Percentiles rank a stretch among this genome's conserved stretches.
Conservation (phyloP, 1,140 invertebrate species). For the Euura lappo region DNA sequence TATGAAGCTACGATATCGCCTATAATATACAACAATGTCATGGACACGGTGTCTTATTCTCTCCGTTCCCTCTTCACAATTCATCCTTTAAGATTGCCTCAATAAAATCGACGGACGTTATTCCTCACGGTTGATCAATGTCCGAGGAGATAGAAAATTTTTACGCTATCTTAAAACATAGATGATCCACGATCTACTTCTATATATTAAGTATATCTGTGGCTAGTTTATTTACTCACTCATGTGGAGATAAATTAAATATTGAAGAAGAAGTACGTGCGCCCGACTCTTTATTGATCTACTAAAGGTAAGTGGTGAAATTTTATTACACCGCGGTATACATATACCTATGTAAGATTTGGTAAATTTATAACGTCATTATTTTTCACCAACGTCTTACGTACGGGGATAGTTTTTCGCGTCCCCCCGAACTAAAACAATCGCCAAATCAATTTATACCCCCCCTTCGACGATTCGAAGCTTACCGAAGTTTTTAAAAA, state of each 20-base stretch:
- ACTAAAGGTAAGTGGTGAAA: conserved; percentile 5
- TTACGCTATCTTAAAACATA: not conserved
- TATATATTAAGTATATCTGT: not conserved
- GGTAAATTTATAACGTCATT: not conserved
- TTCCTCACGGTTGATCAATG: not conserved
- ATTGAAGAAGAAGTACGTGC: not conserved
- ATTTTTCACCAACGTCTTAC: not conserved
- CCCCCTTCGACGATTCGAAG: not conserved
- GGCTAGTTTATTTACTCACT: too few relatives aligned
- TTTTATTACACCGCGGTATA: not conserved
- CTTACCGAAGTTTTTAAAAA: not conserved
- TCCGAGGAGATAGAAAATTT: not conserved
- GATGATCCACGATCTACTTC: not conserved
- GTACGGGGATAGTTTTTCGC: not conserved
- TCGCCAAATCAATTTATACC: conserved; percentile 5
- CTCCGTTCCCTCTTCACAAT: not conserved
- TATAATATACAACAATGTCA: too few relatives aligned
- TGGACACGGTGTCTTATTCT: not conserved
- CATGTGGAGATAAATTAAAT: not conserved
- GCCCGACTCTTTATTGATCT: not conserved
- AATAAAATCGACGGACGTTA: not conserved
- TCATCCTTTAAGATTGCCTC: not conserved
- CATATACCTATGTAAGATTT: not conserved
- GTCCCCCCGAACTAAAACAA: not conserved
- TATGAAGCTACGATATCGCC: too few relatives aligned